A percentile compares a stretch with the other conserved stretches of the same genome.
Evolutionary conservation across 2,888 invertebrate species (phyloP).

Genomic region (Phragmatobia fuliginosa): DNA sequence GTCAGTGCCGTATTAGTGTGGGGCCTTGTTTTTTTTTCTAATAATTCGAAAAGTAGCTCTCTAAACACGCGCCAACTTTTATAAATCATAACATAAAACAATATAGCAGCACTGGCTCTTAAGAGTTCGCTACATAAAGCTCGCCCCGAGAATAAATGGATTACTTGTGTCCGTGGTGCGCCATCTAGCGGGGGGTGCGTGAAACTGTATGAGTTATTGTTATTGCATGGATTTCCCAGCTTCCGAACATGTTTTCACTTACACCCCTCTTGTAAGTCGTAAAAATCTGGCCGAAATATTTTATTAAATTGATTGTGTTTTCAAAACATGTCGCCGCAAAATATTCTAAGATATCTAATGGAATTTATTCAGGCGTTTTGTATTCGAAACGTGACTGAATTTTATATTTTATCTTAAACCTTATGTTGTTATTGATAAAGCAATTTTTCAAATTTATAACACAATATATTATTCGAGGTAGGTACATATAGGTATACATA

Average conservation of each 20-base stretch:
- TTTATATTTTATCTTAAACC: conserved; percentile 33
- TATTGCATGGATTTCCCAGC: conserved; percentile 83
- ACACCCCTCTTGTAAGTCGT: conserved; percentile 82
- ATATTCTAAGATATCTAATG: conserved; percentile 37
- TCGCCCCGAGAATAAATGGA: conserved; percentile 86
- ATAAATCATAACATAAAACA: conserved; percentile 84
- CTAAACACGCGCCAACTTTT: conserved; percentile 75
- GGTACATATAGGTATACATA: not conserved
- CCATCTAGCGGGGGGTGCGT: conserved; percentile 84
- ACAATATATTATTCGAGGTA: not conserved
- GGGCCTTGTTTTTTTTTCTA: conserved; percentile 40
- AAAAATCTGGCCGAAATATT: conserved; percentile 80
- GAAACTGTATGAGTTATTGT: conserved; percentile 83
- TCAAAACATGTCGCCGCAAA: conserved; percentile 59
- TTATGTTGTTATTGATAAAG: conserved; percentile 18
- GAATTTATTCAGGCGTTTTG: conserved; percentile 38
- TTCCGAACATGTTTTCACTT: conserved; percentile 84
- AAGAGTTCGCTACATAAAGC: conserved; percentile 83
- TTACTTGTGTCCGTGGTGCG: conserved; percentile 83
- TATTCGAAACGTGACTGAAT: conserved; percentile 29
- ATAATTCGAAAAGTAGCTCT: conserved; percentile 63
- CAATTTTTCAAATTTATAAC: conserved; percentile 14
- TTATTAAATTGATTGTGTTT: conserved; percentile 77
- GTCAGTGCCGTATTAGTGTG: conserved; percentile 30
- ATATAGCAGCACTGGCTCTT: conserved; percentile 74